Evolutionary conservation across 2,113 vertebrate genomes (phyloP).

Genomic region (Xiphorhynchus elegans): DNA sequence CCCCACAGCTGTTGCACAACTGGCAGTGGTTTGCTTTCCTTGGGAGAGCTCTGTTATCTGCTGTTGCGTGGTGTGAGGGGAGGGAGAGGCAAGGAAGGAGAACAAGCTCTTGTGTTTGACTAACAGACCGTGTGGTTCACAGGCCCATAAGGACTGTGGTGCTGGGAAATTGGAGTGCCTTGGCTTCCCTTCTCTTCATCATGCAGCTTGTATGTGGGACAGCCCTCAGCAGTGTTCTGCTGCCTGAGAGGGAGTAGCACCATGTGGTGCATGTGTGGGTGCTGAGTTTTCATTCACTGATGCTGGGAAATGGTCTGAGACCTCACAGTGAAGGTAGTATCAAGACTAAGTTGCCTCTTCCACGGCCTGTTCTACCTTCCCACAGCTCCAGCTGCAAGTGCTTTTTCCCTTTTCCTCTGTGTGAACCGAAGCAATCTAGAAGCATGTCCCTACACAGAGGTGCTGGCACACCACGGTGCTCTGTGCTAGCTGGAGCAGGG

Average conservation of each 20-base stretch:
- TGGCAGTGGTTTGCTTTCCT: not conserved
- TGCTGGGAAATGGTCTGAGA: not conserved
- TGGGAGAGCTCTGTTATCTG: not conserved
- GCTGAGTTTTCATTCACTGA: not conserved
- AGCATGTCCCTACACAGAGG: rapidly evolving
- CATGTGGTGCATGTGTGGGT: rapidly evolving
- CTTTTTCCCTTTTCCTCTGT: not conserved
- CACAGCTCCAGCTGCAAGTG: not conserved
- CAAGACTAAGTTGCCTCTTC: not conserved
- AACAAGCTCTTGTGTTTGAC: not conserved
- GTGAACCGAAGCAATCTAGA: not conserved
- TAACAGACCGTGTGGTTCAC: rapidly evolving
- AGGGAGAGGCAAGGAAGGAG: not conserved
- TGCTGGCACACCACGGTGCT: not conserved
- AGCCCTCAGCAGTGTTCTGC: not conserved
- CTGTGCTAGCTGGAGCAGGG: not conserved
- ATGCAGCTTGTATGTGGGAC: rapidly evolving
- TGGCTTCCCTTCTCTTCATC: not conserved
- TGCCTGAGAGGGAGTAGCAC: not conserved
- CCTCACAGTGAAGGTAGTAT: not conserved
- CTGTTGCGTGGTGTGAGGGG: not conserved
- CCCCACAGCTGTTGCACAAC: not conserved
- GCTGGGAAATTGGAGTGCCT: not conserved
- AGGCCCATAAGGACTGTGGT: not conserved
- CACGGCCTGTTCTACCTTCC: not conserved